phyloP scores from a whole-genome alignment of 1,140 invertebrate species.

The Zaprionus vittiger region DNA sequence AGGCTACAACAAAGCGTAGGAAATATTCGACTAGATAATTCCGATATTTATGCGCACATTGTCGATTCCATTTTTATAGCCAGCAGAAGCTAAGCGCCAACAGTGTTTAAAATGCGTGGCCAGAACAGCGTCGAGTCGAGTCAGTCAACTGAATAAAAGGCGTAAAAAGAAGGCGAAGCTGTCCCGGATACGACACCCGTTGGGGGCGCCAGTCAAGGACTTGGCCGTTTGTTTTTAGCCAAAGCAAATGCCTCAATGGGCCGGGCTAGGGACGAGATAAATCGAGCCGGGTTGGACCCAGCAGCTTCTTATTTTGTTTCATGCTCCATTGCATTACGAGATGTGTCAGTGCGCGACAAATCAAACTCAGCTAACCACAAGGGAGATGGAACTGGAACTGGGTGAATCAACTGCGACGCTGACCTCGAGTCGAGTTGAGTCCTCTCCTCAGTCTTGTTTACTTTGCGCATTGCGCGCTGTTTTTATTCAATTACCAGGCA shows the following conservation, averaged over 20 bases:
- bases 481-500: conserved; percentile 78
- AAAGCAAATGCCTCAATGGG: conserved; percentile 26
- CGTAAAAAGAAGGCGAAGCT: conserved; percentile 66
- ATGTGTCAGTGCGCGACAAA: conserved; percentile 67
- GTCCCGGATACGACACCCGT: conserved; percentile 15
- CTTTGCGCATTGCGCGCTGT: conserved; percentile 59
- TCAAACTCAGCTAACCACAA: conserved; percentile 60
- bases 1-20: neutral
- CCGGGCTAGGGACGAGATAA: neutral
- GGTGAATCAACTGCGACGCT: conserved; percentile 9
- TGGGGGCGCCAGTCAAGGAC: conserved; percentile 5
- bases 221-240: conserved; percentile 43
- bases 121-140: conserved; percentile 66
- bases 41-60: conserved; percentile 16
- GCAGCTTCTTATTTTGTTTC: conserved; percentile 67
- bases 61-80: conserved; percentile 45
- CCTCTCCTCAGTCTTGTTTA: conserved; percentile 51
- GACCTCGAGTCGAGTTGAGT: conserved; percentile 1
- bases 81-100: conserved; percentile 44
- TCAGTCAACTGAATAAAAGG: conserved; percentile 77
- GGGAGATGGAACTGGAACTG: neutral
- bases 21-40: neutral
- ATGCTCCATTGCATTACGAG: conserved; percentile 73
- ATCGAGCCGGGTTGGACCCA: neutral
- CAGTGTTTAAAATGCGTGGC: conserved; percentile 71